Evolutionary conservation across 2,113 vertebrate species (phyloP).

Genomic region (Calyptomena viridis): DNA sequence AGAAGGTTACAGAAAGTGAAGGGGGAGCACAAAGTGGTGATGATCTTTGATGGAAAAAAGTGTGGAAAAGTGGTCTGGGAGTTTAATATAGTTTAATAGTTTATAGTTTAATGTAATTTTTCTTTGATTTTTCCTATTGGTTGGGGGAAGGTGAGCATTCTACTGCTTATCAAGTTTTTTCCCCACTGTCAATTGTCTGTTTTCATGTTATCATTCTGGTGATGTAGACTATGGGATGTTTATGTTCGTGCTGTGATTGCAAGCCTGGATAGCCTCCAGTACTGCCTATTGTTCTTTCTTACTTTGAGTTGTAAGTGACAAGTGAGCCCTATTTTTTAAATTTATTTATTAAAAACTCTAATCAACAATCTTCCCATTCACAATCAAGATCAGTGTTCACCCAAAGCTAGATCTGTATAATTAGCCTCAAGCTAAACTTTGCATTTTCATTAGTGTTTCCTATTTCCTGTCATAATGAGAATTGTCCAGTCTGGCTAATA

Average conservation of each 20-base stretch:
- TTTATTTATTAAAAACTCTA: slow-evolving; percentile 30
- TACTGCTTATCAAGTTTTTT: not conserved
- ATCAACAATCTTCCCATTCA: slow-evolving; percentile 16
- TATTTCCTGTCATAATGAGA: not conserved
- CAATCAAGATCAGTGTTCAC: not conserved
- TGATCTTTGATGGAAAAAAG: not conserved
- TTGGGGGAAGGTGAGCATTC: not conserved
- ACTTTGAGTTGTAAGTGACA: slow-evolving; percentile 8
- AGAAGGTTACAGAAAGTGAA: not conserved
- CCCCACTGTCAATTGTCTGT: not conserved
- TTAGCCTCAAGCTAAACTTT: not conserved
- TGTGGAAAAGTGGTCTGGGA: not conserved
- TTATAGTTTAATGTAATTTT: not conserved
- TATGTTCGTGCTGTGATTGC: not conserved
- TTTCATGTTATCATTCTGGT: not conserved
- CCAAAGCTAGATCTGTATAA: not conserved
- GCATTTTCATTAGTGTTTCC: not conserved
- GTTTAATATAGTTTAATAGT: not conserved
- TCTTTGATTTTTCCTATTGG: not conserved
- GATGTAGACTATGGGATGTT: not conserved
- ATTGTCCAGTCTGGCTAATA: not conserved
- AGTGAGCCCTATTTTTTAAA: slow-evolving; percentile 41
- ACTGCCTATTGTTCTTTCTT: not conserved
- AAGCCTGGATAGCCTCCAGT: slow-evolving; percentile 43
- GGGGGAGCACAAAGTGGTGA: not conserved